Evolutionary conservation across 53 echinoderm and acorn worm genomes (phyloP).

Genomic region (Holothuria leucospilota): DNA sequence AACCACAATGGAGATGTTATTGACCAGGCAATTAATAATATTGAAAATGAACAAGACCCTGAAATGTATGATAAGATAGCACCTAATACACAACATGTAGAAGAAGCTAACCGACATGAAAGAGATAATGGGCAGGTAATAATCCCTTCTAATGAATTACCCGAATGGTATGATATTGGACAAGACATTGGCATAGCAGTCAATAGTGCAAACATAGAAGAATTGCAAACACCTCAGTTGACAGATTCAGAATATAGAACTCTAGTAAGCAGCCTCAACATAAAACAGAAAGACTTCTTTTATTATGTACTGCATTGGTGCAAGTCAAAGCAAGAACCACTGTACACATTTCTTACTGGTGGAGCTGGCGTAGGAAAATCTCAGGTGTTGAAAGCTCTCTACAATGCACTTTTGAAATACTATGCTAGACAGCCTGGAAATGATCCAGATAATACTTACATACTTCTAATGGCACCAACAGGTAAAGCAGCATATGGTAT

Average conservation of each 20-base stretch:
- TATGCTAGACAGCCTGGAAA: slow-evolving; percentile 12
- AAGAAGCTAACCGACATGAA: background rate
- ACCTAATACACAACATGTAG: slow-evolving; percentile 46
- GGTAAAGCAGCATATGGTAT: slow-evolving; percentile 68
- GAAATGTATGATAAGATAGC: slow-evolving; percentile 36
- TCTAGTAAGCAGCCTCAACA: slow-evolving; percentile 58
- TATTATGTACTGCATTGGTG: slow-evolving; percentile 54
- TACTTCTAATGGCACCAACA: slow-evolving; percentile 64
- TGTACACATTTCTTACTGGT: slow-evolving; percentile 56
- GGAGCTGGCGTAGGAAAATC: slow-evolving; percentile 71
- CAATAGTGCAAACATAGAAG: slow-evolving; percentile 30
- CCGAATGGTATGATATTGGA: slow-evolving; percentile 57
- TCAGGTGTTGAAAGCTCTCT: slow-evolving; percentile 49
- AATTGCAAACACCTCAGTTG: slow-evolving; percentile 32
- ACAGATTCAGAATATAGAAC: slow-evolving; percentile 51
- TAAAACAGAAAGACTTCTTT: slow-evolving; percentile 61
- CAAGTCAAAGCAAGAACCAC: slow-evolving; percentile 52
- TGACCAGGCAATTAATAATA: background rate
- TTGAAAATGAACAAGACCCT: slow-evolving; percentile 32
- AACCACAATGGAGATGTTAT: slow-evolving; percentile 25
- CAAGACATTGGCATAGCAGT: no score
- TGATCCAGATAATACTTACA: slow-evolving; percentile 48
- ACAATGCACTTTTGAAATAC: slow-evolving; percentile 44
- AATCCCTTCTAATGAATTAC: background rate
- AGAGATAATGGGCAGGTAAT: background rate